Conservation (phyloP, 2,113 vertebrate genomes). For the Scartelaos histophorus region DNA sequence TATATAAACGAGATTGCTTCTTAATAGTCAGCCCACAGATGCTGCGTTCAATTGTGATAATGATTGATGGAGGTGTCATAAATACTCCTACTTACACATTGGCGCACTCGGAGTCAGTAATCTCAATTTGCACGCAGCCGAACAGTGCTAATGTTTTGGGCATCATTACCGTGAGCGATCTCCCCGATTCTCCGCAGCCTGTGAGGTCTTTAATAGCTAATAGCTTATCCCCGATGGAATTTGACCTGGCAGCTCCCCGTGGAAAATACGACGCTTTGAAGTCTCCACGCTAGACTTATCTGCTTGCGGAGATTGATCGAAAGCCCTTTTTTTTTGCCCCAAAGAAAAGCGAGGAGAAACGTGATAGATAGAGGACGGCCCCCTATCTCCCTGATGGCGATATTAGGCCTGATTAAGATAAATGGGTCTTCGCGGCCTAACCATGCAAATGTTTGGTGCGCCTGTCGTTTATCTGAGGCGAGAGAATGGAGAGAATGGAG, state of each 20-base stretch:
- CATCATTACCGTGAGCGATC: constrained; percentile 38
- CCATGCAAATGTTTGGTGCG: constrained; percentile 62
- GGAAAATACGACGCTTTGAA: constrained; percentile 48
- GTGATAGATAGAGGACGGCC: constrained; percentile 60
- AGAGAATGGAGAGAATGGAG: constrained; percentile 25
- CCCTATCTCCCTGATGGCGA: constrained; percentile 64
- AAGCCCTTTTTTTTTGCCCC: constrained; percentile 57
- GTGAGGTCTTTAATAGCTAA: constrained; percentile 56
- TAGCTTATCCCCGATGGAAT: constrained; percentile 57
- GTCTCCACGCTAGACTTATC: constrained; percentile 63
- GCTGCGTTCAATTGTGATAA: background rate
- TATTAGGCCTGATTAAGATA: constrained; percentile 73
- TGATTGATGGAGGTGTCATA: constrained; percentile 12
- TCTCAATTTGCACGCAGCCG: constrained; percentile 21
- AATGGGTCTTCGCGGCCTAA: constrained; percentile 57
- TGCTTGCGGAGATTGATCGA: constrained; percentile 68
- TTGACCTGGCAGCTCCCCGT: constrained; percentile 43
- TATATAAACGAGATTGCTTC: background rate
- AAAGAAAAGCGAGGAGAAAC: constrained; percentile 54
- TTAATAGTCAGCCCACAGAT: background rate
- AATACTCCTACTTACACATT: constrained; percentile 11
- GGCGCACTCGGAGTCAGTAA: constrained; percentile 48
- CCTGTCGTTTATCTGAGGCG: constrained; percentile 50
- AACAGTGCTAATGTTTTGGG: constrained; percentile 31
- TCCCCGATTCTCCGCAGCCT: constrained; percentile 41